A percentile compares a stretch with the other conserved stretches of the same genome.
Conservation (phyloP, 2,797 vertebrate species). For the Phyllotis vaccarum region DNA sequence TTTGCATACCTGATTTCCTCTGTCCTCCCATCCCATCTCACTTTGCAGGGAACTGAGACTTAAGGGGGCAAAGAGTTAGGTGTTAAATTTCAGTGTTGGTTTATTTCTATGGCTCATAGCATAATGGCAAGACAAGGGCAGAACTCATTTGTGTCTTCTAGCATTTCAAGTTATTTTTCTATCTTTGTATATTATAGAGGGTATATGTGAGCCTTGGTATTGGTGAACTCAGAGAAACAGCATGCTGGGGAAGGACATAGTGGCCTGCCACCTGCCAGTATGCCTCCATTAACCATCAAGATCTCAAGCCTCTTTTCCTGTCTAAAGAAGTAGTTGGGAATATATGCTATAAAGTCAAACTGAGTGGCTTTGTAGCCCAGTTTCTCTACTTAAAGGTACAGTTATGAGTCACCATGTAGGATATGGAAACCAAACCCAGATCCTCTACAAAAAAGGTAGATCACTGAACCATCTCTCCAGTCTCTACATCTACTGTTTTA, state of each 20-base stretch:
- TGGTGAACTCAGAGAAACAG: neutral
- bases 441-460: neutral
- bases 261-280: neutral
- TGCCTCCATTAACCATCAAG: too few species aligned
- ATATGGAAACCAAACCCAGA: neutral
- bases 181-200: neutral
- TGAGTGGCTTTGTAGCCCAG: neutral
- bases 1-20: neutral
- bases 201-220: too few species aligned
- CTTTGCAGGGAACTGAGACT: neutral
- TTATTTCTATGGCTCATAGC: neutral
- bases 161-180: neutral
- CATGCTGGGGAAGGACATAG: fast-evolving
- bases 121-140: neutral
- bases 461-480: neutral
- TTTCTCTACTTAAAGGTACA: neutral
- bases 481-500: neutral
- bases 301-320: neutral
- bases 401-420: neutral
- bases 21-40: neutral
- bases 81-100: neutral
- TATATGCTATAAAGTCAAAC: fast-evolving
- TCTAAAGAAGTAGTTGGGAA: neutral
- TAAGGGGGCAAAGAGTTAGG: neutral
- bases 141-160: too few species aligned